Conservation (phyloP, 2,888 invertebrate genomes). For the Callosobruchus maculatus region DNA sequence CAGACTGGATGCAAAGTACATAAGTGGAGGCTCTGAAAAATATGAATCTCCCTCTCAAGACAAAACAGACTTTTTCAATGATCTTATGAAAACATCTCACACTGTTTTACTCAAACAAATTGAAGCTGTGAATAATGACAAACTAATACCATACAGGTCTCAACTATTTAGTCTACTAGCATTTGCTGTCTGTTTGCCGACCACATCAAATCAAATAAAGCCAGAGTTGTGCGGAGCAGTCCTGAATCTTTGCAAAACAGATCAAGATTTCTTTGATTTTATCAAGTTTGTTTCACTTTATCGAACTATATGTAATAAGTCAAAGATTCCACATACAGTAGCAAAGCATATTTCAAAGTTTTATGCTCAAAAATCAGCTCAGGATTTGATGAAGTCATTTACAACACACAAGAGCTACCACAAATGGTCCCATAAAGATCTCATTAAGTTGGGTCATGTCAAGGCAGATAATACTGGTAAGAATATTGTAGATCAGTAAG, state of each 20-base stretch:
- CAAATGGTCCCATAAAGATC: constrained; percentile 70
- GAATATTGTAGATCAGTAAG: constrained; percentile 32
- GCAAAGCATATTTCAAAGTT: constrained; percentile 61
- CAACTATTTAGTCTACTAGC: constrained; percentile 33
- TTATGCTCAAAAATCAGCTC: constrained; percentile 61
- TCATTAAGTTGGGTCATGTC: constrained; percentile 62
- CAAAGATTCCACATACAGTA: constrained; percentile 42
- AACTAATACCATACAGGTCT: constrained; percentile 28
- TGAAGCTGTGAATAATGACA: constrained; percentile 28
- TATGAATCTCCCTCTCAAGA: constrained; percentile 12
- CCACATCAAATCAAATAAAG: constrained; percentile 15
- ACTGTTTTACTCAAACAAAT: constrained; percentile 28
- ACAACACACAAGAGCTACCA: constrained; percentile 61
- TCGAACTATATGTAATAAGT: constrained; percentile 11
- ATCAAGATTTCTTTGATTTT: constrained; percentile 51
- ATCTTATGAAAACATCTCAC: constrained; percentile 12
- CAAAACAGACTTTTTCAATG: constrained; percentile 13
- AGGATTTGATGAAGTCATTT: constrained; percentile 61
- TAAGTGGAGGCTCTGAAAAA: constrained; percentile 36
- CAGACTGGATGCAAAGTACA: constrained; percentile 28
- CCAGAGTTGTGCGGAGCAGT: constrained; percentile 21
- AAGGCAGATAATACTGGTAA: constrained; percentile 52
- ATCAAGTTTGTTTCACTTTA: constrained; percentile 32
- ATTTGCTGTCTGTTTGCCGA: constrained; percentile 7
- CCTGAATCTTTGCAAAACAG: constrained; percentile 56